Percentiles rank a stretch among this genome's conserved stretches.
Conservation (phyloP, 2,888 invertebrate genomes). For the Allolobophora icterica region DNA sequence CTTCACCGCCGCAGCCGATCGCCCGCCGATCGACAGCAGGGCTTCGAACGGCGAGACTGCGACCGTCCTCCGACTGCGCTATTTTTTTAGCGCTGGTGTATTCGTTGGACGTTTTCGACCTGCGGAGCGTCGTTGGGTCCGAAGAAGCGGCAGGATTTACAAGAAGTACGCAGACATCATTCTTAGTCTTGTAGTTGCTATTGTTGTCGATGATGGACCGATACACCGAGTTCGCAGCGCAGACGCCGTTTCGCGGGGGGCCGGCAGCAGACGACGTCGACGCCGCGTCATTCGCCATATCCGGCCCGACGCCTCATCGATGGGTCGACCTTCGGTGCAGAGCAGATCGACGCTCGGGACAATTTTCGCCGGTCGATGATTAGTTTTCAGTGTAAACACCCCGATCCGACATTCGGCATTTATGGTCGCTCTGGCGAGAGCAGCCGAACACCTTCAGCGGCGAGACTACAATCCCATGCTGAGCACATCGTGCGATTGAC, state of each 20-base stretch:
- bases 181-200: constrained; percentile 20
- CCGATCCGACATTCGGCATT: constrained; percentile 27
- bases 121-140: neutral
- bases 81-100: neutral
- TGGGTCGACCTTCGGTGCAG: constrained; percentile 5
- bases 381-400: constrained; percentile 28
- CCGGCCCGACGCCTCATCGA: neutral
- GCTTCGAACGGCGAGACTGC: neutral
- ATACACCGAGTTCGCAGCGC: neutral
- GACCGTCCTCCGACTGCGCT: neutral
- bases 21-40: neutral
- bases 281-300: constrained; percentile 17
- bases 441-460: neutral
- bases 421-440: neutral
- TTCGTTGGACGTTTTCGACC: constrained; percentile 4
- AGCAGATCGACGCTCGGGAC: constrained; percentile 17
- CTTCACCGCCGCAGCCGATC: neutral
- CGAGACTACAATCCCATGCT: neutral
- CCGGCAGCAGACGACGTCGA: neutral
- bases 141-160: neutral
- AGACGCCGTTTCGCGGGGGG: constrained; percentile 13
- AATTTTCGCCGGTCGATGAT: constrained; percentile 27
- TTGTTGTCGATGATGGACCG: neutral
- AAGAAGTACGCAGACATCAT: constrained; percentile 11
- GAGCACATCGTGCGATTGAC: neutral